Evolutionary conservation across 1,140 invertebrate genomes (phyloP).

Genomic region (Gonatopus flavifemur): DNA sequence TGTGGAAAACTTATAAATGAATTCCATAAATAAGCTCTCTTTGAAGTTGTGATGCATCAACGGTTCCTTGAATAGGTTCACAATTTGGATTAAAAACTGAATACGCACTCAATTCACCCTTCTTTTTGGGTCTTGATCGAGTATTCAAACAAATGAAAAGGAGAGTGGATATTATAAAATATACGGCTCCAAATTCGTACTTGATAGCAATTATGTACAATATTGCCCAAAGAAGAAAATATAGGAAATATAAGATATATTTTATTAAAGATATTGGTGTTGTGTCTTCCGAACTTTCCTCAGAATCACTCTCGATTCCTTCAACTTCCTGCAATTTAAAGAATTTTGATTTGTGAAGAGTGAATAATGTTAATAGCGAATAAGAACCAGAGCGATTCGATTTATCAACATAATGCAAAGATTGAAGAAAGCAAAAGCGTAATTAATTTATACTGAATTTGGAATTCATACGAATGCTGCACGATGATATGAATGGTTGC

Average conservation of each 20-base stretch:
- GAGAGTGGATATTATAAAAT: constrained; percentile 78
- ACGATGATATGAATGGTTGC: no score
- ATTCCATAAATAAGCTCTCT: constrained; percentile 78
- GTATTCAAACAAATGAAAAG: constrained; percentile 85
- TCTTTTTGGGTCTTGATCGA: constrained; percentile 68
- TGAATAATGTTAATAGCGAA: constrained; percentile 10
- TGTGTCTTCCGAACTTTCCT: constrained; percentile 33
- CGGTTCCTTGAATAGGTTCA: constrained; percentile 87
- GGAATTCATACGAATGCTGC: no score
- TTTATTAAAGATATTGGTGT: constrained; percentile 26
- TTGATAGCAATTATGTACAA: constrained; percentile 72
- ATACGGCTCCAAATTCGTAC: constrained; percentile 88
- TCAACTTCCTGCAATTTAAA: constrained; percentile 39
- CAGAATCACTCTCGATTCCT: constrained; percentile 32
- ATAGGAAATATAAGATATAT: constrained; percentile 44
- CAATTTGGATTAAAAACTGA: constrained; percentile 97
- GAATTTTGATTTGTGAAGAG: constrained; percentile 25
- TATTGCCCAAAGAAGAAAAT: constrained; percentile 66
- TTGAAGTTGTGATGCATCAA: constrained; percentile 95
- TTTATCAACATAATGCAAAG: no score
- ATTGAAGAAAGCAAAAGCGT: no score
- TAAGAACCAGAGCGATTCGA: neutral
- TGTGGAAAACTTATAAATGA: no score
- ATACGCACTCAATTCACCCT: constrained; percentile 88
- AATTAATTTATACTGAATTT: no score